Base-by-base conservation (phyloP, 2,888 invertebrate species). In the Notodonta ziczac region DNA sequence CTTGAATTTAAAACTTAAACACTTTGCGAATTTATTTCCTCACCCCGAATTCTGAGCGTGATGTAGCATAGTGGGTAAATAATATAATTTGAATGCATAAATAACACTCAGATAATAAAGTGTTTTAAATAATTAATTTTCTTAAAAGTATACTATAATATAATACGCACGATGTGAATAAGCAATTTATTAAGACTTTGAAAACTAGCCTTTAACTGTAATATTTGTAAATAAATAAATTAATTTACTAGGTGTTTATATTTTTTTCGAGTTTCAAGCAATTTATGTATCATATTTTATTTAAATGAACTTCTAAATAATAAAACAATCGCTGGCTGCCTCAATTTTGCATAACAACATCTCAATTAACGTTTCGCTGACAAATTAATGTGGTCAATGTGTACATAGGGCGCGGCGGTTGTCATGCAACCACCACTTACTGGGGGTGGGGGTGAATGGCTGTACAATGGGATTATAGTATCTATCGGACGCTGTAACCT, bases 301-400 rank as follows among this genome's bases (percentile, higher is more conserved):
- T 24, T 24, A 24, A 24, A 24, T 24, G 24, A 24, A 24, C 1
- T 2, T 24, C 24, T 24, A 24, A 24, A 24, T 24, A 24, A 24
- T 24, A 24, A 24, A 24, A 24, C 3, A 44, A 50, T 32, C 64
- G 59, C 54, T 62, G 14, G 55, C 58, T 76, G 70, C 54, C 56
- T 60, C 63, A 0, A 6, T 81, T 0, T 55, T 60, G 76, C 79
- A 82, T 85, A 77, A 78, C 32, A 50, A 63, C 44, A n/a, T 80
- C 78, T 79, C 84, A 85, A 88, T 87, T 87, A 87, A 77, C 82
- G 74, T 66, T 74, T 70, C 74, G 76, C 78, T 82, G 81, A 83
- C 87, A 87, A 87, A 87, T 87, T 88, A 83, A 84, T 84, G 80
- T 78, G 81, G 83, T 76, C 85, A 81, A 72, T 83, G 82, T 85